Conservation (phyloP, 2,113 vertebrate genomes). For the Raphicerus campestris region DNA sequence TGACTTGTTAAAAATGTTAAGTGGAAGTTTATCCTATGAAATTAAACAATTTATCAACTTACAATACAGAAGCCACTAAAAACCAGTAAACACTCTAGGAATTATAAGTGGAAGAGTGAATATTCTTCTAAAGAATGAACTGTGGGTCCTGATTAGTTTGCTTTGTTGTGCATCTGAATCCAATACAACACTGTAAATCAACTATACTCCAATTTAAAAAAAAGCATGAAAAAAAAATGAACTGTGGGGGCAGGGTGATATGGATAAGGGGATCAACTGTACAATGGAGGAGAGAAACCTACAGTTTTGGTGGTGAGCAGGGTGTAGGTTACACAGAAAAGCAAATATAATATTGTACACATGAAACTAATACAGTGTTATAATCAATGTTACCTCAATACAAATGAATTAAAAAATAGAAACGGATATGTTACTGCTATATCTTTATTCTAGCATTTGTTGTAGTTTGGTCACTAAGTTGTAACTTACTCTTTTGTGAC, state of each 20-base stretch:
- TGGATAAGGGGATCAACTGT: neutral
- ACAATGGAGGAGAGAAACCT: neutral
- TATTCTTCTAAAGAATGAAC: neutral
- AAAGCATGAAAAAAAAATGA: neutral
- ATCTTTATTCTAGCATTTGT: neutral
- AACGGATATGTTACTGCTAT: neutral
- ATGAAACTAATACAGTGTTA: neutral
- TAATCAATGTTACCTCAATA: neutral
- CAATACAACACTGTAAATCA: neutral
- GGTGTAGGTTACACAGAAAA: neutral
- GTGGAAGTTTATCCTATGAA: neutral
- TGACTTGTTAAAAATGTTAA: neutral
- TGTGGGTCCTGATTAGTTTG: neutral
- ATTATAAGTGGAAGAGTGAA: neutral
- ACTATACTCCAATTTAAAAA: neutral
- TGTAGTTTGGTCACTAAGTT: neutral
- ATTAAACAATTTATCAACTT: neutral
- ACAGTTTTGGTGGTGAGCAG: neutral
- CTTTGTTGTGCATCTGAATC: neutral
- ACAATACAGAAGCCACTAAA: neutral
- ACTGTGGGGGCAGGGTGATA: neutral
- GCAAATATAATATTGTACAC: neutral
- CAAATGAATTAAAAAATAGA: neutral
- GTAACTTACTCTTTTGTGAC: neutral
- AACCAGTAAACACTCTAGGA: neutral